Conservation (phyloP, 2,888 invertebrate genomes). For the Apantesis nais region DNA sequence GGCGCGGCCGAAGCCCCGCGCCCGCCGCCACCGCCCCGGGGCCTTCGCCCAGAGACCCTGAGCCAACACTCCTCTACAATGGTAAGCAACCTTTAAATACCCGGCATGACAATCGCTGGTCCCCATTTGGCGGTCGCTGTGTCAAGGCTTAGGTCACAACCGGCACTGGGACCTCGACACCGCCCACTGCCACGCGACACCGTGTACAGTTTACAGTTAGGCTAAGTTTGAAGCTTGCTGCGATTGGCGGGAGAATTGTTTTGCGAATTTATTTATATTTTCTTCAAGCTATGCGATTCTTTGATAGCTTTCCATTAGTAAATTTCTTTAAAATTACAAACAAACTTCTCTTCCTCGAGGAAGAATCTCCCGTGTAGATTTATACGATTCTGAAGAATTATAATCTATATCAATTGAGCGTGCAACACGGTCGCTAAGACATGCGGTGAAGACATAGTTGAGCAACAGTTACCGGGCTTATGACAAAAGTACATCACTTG, state of each 20-base stretch:
- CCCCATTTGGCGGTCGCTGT: slow-evolving; percentile 81
- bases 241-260: slow-evolving; percentile 57
- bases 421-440: slow-evolving; percentile 33
- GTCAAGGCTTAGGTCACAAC: slow-evolving; percentile 37
- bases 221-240: slow-evolving; percentile 54
- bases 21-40: slow-evolving; percentile 87
- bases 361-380: neutral
- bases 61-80: slow-evolving; percentile 91
- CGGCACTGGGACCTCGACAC: slow-evolving; percentile 37
- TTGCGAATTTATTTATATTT: slow-evolving; percentile 63
- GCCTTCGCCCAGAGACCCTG: slow-evolving; percentile 89
- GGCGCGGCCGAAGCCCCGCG: slow-evolving; percentile 85
- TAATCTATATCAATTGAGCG: slow-evolving; percentile 12
- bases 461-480: slow-evolving; percentile 46
- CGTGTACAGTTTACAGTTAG: slow-evolving; percentile 19
- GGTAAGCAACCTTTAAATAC: slow-evolving; percentile 82
- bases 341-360: neutral
- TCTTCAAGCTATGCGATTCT: slow-evolving; percentile 59
- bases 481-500: slow-evolving; percentile 40
- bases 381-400: neutral
- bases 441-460: slow-evolving; percentile 34
- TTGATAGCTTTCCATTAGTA: slow-evolving; percentile 24
- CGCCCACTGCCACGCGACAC: slow-evolving; percentile 33
- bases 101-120: slow-evolving; percentile 85
- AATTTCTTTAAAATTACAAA: neutral